Percentiles rank a stretch among this genome's conserved stretches.
These are phyloP conservation scores for Heterohyrax brucei DNA, from an alignment of 2,797 vertebrate species.

Conservation along the genomic window DNA sequence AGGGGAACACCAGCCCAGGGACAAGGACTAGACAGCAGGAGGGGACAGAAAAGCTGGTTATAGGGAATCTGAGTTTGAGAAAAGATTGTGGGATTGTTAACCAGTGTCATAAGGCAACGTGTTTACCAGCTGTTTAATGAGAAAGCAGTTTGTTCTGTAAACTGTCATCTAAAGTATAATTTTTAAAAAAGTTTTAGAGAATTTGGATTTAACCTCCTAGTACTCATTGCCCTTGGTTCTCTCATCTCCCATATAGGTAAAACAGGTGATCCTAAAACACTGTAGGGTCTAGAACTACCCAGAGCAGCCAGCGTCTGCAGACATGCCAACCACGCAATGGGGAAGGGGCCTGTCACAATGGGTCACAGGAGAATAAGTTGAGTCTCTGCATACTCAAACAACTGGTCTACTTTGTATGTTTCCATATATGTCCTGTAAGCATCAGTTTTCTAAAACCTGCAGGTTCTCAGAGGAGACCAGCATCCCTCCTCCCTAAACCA, in stretches of 20 bases:
- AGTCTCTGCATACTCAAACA: neutral
- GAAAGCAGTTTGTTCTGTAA: too few species aligned
- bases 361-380: neutral
- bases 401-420: neutral
- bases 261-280: conserved; percentile 1
- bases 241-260: neutral
- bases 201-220: neutral
- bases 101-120: too few species aligned
- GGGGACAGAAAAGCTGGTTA: too few species aligned
- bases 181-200: neutral
- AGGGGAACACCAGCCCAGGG: too few species aligned
- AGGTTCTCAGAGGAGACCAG: neutral
- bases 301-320: neutral
- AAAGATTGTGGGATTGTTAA: too few species aligned
- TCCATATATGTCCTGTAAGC: neutral
- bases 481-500: neutral
- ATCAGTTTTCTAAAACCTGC: neutral
- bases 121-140: too few species aligned
- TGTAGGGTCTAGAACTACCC: neutral
- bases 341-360: neutral
- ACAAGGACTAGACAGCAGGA: too few species aligned
- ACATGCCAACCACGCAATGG: neutral
- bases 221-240: neutral
- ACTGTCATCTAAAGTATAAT: too few species aligned
- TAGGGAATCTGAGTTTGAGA: too few species aligned